A percentile compares a stretch with the other conserved stretches of the same genome.
Conservation (phyloP, 2,113 vertebrate species). For the Prochilodus magdalenae region DNA sequence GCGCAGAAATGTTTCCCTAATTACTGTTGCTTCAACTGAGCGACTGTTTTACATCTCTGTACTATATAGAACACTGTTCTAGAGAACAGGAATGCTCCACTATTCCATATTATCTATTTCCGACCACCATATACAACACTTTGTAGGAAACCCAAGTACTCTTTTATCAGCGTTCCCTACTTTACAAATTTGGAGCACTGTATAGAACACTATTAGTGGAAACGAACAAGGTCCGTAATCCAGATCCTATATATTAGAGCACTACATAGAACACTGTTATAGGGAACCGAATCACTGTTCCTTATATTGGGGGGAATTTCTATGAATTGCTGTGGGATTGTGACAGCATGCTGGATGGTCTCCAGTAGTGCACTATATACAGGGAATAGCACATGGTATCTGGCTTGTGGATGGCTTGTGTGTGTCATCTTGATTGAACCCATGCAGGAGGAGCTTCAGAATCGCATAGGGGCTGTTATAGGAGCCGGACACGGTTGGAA, state of each 20-base stretch:
- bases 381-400: neutral
- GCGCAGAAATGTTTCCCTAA: no score
- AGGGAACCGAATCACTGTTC: neutral
- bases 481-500: neutral
- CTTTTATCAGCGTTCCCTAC: neutral
- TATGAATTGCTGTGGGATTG: no score
- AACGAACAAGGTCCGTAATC: neutral
- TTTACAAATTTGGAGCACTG: neutral
- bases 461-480: neutral
- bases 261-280: neutral
- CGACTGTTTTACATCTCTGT: no score
- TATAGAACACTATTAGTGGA: neutral
- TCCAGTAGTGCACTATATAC: neutral
- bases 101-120: no score
- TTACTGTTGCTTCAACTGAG: no score
- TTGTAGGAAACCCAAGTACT: no score
- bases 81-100: no score
- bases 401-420: neutral
- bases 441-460: neutral
- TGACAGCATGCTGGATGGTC: no score
- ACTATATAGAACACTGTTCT: no score
- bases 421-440: neutral
- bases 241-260: neutral
- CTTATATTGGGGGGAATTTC: neutral
- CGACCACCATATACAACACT: no score